These are phyloP conservation scores for Erpornis zantholeuca DNA, from an alignment of 2,113 vertebrate species.

Conservation along the genomic window DNA sequence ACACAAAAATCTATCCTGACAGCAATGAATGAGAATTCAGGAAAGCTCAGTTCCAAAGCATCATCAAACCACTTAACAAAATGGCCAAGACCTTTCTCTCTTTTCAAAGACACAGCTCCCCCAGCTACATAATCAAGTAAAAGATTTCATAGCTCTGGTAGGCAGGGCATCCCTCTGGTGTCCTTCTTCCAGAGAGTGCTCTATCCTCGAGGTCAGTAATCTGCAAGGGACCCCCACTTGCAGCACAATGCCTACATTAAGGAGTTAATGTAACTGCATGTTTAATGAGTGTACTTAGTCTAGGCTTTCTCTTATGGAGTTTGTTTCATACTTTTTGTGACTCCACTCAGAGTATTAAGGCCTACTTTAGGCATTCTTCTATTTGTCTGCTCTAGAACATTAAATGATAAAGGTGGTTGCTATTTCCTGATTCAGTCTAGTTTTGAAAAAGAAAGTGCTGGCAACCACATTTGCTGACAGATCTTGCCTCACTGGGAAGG, in stretches of 20 bases:
- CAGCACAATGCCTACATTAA: background rate
- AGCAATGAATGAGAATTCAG: background rate
- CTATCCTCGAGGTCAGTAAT: background rate
- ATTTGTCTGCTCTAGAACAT: background rate
- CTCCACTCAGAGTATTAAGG: background rate
- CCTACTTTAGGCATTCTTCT: background rate
- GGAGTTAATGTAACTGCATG: background rate
- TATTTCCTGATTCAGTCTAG: background rate
- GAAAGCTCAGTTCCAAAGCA: background rate
- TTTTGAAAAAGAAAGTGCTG: background rate
- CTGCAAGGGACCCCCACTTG: background rate
- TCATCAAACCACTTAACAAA: background rate
- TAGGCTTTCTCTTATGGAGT: background rate
- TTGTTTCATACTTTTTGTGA: background rate
- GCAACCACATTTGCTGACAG: background rate
- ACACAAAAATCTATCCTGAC: background rate
- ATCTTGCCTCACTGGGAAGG: background rate
- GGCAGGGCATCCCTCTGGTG: background rate
- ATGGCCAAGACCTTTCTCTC: background rate
- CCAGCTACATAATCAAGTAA: background rate
- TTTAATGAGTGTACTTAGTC: background rate
- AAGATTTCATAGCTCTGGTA: background rate
- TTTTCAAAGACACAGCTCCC: background rate
- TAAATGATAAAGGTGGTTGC: background rate
- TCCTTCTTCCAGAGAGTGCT: background rate